Percentiles rank a stretch among this genome's conserved stretches.
These are phyloP conservation scores for Netelia inedita DNA, from an alignment of 2,888 invertebrate genomes.

Conservation along the genomic window DNA sequence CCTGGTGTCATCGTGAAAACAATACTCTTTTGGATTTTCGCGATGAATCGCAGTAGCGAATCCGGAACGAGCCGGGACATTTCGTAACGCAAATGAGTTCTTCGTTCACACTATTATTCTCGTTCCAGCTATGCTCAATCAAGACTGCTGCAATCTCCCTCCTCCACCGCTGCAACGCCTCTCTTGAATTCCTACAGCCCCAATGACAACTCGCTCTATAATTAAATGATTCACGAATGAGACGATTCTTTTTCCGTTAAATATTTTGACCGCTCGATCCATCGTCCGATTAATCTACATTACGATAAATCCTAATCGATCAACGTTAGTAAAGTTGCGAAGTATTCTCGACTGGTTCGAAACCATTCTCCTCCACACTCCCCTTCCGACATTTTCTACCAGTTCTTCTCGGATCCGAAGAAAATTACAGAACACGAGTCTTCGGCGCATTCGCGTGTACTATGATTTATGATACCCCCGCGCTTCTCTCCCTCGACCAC, in stretches of 20 bases:
- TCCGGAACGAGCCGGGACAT: conserved; percentile 14
- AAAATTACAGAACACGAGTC: conserved; percentile 46
- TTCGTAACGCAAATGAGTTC: conserved; percentile 38
- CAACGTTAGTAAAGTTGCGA: not conserved
- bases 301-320: too few species aligned
- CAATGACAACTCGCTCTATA: not conserved
- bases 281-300: too few species aligned
- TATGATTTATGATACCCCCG: conserved; percentile 42
- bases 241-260: not conserved
- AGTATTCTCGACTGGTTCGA: not conserved
- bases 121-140: conserved; percentile 35
- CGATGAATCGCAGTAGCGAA: conserved; percentile 37
- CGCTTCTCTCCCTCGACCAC: not conserved
- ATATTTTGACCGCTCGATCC: not conserved
- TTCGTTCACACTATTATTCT: conserved; percentile 42
- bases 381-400: not conserved
- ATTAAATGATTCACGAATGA: not conserved
- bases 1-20: conserved; percentile 51
- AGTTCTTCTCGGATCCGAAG: not conserved
- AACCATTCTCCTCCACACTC: not conserved
- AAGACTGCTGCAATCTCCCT: not conserved
- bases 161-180: not conserved
- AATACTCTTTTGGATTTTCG: conserved; percentile 72
- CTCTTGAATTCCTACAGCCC: not conserved
- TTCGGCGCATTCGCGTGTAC: conserved; percentile 4